Conservation (phyloP, 2,797 vertebrate genomes). For the Sebastes reedi region DNA sequence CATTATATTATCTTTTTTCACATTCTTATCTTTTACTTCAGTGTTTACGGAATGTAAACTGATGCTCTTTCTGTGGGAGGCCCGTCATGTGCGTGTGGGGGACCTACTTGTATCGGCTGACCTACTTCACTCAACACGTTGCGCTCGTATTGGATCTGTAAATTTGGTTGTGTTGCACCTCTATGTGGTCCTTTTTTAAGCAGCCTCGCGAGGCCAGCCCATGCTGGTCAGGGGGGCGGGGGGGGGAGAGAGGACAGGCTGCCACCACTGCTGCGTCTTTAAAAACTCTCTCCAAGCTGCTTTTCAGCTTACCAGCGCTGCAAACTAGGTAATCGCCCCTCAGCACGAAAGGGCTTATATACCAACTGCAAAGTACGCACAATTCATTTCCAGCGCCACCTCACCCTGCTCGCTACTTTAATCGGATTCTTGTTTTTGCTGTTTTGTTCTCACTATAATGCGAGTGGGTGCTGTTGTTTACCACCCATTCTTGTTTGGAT, state of each 20-base stretch:
- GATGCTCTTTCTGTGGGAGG: background rate
- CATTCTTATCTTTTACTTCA: background rate
- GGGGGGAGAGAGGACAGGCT: conserved; percentile 63
- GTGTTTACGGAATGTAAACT: background rate
- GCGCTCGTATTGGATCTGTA: background rate
- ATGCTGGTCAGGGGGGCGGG: conserved; percentile 9
- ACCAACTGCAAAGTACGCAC: conserved; percentile 66
- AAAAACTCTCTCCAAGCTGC: conserved; percentile 80
- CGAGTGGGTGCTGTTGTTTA: conserved; percentile 53
- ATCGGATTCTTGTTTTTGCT: conserved; percentile 55
- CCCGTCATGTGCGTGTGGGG: background rate
- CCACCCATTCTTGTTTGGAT: conserved; percentile 21
- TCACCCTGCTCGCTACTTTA: conserved; percentile 44
- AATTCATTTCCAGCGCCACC: conserved; percentile 60
- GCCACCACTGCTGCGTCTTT: conserved; percentile 74
- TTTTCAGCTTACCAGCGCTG: conserved; percentile 82
- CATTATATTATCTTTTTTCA: background rate
- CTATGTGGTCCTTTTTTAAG: conserved; percentile 3
- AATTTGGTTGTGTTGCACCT: conserved; percentile 23
- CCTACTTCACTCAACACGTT: conserved; percentile 37
- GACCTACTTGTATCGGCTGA: conserved; percentile 13
- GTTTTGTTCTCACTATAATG: conserved; percentile 41
- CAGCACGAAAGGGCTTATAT: conserved; percentile 79
- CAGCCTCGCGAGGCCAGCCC: conserved; percentile 14
- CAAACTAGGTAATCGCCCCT: conserved; percentile 82